Conservation (phyloP, 53 echinoderm and acorn worm species). For the Astropecten irregularis region DNA sequence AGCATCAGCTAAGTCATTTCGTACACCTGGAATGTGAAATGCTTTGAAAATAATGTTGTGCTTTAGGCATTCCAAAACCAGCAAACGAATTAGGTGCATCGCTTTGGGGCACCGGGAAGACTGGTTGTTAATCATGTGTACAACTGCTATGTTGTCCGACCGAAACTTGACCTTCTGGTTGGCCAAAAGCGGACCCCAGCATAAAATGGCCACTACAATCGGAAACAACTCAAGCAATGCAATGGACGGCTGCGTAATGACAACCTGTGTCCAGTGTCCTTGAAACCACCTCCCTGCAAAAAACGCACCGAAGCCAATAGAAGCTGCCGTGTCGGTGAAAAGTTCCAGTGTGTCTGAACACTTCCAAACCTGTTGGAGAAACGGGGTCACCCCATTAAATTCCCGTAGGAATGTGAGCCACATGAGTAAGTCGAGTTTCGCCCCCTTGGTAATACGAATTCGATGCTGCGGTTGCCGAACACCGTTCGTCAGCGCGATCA, state of each 20-base stretch:
- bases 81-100: constrained; percentile 19
- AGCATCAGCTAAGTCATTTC: constrained; percentile 46
- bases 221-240: too few relatives aligned
- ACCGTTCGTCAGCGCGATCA: constrained; percentile 21
- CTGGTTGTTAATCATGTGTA: constrained; percentile 23
- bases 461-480: background rate
- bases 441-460: constrained; percentile 30
- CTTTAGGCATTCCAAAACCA: constrained; percentile 35
- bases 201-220: too few relatives aligned
- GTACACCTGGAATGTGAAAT: constrained; percentile 7
- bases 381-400: constrained; percentile 42
- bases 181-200: too few relatives aligned
- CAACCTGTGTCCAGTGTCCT: too few relatives aligned
- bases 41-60: constrained; percentile 3
- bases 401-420: constrained; percentile 42
- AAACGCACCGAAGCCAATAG: constrained; percentile 51
- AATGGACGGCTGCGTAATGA: too few relatives aligned
- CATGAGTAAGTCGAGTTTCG: constrained; percentile 47
- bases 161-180: too few relatives aligned
- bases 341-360: too few relatives aligned
- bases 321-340: constrained; percentile 50
- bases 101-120: background rate
- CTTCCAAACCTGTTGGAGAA: too few relatives aligned
- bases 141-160: too few relatives aligned
- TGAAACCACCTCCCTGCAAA: constrained; percentile 42